Percentiles rank a stretch among this genome's conserved stretches.
Conservation (phyloP, 2,888 invertebrate genomes). For the Acleris emargana region DNA sequence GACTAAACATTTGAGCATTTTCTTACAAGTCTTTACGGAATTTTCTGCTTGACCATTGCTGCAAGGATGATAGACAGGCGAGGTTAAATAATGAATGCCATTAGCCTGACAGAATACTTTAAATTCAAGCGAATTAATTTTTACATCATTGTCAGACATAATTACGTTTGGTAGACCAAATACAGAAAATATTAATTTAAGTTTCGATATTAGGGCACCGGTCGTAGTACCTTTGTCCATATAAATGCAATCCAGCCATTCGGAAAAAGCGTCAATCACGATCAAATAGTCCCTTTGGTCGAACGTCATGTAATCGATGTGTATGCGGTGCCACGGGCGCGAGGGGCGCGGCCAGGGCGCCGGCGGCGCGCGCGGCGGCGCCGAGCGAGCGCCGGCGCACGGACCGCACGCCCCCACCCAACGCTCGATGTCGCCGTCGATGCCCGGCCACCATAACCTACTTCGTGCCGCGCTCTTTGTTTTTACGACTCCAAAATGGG, state of each 20-base stretch:
- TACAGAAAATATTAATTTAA: not conserved
- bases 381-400: not conserved
- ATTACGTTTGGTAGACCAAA: conserved; percentile 5
- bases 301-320: too few relatives aligned
- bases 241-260: too few relatives aligned
- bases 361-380: conserved; percentile 1
- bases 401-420: not conserved
- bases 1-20: not conserved
- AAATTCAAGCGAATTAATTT: not conserved
- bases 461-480: conserved; percentile 10
- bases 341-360: conserved; percentile 13
- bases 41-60: conserved; percentile 6
- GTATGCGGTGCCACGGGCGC: conserved; percentile 3
- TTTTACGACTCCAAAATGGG: conserved; percentile 14
- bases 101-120: not conserved
- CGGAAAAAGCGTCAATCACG: too few relatives aligned
- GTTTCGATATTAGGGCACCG: not conserved
- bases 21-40: not conserved
- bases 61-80: not conserved
- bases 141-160: not conserved
- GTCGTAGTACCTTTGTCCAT: not conserved
- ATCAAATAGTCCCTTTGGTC: too few relatives aligned
- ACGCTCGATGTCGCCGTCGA: conserved; percentile 1
- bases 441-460: conserved; percentile 14
- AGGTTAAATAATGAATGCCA: not conserved